A percentile compares a stretch with the other conserved stretches of the same genome.
phyloP scores from a whole-genome alignment of 1,140 invertebrate genomes.

The Paraescarpia echinospica region DNA sequence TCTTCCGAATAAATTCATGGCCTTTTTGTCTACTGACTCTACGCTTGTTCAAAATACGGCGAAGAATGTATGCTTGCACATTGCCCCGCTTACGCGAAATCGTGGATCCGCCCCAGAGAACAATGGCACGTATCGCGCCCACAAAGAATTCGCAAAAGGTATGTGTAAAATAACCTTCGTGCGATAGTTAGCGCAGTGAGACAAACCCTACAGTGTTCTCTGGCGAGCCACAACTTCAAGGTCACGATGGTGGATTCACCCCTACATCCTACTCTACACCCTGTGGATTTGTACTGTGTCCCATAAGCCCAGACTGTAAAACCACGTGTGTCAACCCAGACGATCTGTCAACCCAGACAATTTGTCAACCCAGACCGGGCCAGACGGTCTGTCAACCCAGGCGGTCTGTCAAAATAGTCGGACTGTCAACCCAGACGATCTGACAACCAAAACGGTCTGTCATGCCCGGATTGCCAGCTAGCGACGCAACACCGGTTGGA shows the following conservation, averaged over 20 bases:
- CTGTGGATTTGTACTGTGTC: too few species aligned
- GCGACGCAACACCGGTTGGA: too few species aligned
- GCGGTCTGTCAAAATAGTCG: neutral
- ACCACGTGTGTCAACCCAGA: too few species aligned
- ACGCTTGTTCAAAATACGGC: neutral
- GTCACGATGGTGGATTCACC: neutral
- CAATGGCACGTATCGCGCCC: neutral
- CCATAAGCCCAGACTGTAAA: too few species aligned
- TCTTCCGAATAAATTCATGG: neutral
- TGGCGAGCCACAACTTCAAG: neutral
- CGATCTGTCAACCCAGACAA: too few species aligned
- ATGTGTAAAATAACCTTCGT: neutral
- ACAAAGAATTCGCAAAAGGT: neutral
- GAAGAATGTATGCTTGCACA: neutral
- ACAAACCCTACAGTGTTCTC: neutral
- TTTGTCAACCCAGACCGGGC: neutral
- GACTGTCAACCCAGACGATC: too few species aligned
- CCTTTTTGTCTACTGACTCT: neutral
- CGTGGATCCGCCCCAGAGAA: neutral
- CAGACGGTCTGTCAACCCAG: neutral
- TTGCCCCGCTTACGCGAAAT: neutral
- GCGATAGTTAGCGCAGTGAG: neutral
- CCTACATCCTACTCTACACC: too few species aligned
- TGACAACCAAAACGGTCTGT: too few species aligned
- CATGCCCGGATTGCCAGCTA: too few species aligned